A percentile compares a stretch with the other conserved stretches of the same genome.
Evolutionary conservation across 1,140 invertebrate species (phyloP).

Genomic region (Macrobrachium rosenbergii): DNA sequence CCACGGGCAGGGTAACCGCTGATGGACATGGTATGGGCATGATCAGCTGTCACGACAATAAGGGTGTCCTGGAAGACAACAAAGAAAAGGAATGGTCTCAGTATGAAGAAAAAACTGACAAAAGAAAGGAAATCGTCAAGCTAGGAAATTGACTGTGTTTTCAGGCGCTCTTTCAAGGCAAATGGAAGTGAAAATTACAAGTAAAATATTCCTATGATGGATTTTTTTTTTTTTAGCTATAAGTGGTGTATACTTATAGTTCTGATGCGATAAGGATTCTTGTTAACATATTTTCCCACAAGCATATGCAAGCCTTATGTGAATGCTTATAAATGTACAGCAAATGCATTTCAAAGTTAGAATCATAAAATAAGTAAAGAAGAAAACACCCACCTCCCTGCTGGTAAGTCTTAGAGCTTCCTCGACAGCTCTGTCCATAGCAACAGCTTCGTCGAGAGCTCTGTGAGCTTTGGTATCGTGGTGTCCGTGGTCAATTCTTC

Average conservation of each 20-base stretch:
- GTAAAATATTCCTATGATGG: not conserved
- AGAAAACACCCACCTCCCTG: conserved; percentile 61
- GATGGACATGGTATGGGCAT: conserved; percentile 81
- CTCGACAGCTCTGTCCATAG: conserved; percentile 73
- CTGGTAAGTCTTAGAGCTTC: conserved; percentile 75
- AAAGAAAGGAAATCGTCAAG: too few relatives aligned
- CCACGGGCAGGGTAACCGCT: conserved; percentile 81
- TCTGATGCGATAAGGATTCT: too few relatives aligned
- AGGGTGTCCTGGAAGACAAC: conserved; percentile 79
- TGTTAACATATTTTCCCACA: too few relatives aligned
- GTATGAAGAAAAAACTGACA: too few relatives aligned
- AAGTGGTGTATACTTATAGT: not conserved
- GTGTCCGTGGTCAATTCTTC: conserved; percentile 85
- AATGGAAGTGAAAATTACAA: too few relatives aligned
- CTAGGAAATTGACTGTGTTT: too few relatives aligned
- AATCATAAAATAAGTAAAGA: not conserved
- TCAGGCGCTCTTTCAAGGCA: too few relatives aligned
- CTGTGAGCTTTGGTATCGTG: conserved; percentile 84
- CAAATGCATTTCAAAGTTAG: not conserved
- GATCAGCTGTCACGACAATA: conserved; percentile 79
- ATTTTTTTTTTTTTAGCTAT: conserved; percentile 58
- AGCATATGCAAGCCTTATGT: not conserved
- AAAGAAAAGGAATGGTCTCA: conserved; percentile 68
- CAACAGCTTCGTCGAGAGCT: conserved; percentile 83
- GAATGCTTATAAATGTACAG: not conserved